Percentiles rank a stretch among this genome's conserved stretches.
phyloP scores from a whole-genome alignment of 2,888 invertebrate species.

The Flexamia atlantica region DNA sequence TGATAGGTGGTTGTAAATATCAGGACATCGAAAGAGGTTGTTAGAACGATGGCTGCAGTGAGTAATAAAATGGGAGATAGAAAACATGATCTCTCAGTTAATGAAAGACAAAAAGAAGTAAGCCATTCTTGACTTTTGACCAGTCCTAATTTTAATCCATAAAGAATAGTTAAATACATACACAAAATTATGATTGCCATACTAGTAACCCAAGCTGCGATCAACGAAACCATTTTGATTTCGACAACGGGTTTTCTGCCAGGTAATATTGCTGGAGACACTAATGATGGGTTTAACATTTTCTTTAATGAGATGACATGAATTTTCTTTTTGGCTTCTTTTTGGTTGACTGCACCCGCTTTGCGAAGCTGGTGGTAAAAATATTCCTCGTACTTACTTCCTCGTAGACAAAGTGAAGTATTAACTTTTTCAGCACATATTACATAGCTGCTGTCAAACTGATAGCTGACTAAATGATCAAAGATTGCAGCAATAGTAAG shows the following conservation, averaged over 20 bases:
- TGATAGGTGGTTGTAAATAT: neutral
- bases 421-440: neutral
- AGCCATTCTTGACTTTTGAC: neutral
- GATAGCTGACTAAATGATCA: neutral
- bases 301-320: neutral
- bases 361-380: neutral
- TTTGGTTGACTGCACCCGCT: neutral
- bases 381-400: neutral
- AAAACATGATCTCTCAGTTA: neutral
- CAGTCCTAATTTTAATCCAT: neutral
- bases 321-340: neutral
- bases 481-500: neutral
- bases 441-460: neutral
- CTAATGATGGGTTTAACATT: neutral
- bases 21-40: neutral
- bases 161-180: constrained; percentile 4
- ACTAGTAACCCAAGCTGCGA: neutral
- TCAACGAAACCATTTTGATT: neutral
- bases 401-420: neutral
- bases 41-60: neutral
- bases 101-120: neutral
- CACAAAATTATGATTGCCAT: neutral
- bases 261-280: neutral
- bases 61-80: neutral
- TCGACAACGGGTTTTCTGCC: neutral